A percentile compares a stretch with the other conserved stretches of the same genome.
These are phyloP conservation scores for Lerema accius DNA, from an alignment of 1,140 invertebrate species.

Conservation along the genomic window DNA sequence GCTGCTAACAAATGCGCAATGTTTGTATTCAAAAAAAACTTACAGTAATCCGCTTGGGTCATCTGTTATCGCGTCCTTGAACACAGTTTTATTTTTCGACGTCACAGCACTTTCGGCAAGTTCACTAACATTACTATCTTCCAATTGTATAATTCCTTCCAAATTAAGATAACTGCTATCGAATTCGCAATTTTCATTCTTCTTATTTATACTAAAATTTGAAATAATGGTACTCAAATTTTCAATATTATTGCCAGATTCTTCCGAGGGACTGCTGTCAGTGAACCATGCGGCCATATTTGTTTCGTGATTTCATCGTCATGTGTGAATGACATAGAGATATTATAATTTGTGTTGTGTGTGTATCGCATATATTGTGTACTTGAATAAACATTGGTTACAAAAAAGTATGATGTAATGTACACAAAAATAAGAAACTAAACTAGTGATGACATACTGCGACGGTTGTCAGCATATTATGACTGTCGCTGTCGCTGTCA, in stretches of 20 bases:
- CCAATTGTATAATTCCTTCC: background rate
- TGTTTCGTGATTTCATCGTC: slow-evolving; percentile 33
- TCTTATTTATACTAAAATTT: slow-evolving; percentile 9
- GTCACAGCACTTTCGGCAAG: slow-evolving; percentile 39
- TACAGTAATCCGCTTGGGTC: slow-evolving; percentile 47
- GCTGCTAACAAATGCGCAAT: background rate
- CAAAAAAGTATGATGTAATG: no score
- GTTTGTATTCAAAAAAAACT: slow-evolving; percentile 35
- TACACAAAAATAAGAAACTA: no score
- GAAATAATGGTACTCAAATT: slow-evolving; percentile 38
- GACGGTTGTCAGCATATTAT: no score
- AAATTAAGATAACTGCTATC: slow-evolving; percentile 16
- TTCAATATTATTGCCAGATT: slow-evolving; percentile 48
- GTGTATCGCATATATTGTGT: no score
- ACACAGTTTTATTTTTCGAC: slow-evolving; percentile 46
- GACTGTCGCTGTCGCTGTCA: slow-evolving; percentile 25
- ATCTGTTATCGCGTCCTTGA: slow-evolving; percentile 41
- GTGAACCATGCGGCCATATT: slow-evolving; percentile 74
- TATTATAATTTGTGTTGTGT: background rate
- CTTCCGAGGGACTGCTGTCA: slow-evolving; percentile 56
- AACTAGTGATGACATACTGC: no score
- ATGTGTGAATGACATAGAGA: background rate
- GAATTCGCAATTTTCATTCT: slow-evolving; percentile 4
- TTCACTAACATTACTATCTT: slow-evolving; percentile 29
- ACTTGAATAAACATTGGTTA: no score